Evolutionary conservation across 2,113 vertebrate species (phyloP).

Genomic region (Myiozetetes cayanensis): DNA sequence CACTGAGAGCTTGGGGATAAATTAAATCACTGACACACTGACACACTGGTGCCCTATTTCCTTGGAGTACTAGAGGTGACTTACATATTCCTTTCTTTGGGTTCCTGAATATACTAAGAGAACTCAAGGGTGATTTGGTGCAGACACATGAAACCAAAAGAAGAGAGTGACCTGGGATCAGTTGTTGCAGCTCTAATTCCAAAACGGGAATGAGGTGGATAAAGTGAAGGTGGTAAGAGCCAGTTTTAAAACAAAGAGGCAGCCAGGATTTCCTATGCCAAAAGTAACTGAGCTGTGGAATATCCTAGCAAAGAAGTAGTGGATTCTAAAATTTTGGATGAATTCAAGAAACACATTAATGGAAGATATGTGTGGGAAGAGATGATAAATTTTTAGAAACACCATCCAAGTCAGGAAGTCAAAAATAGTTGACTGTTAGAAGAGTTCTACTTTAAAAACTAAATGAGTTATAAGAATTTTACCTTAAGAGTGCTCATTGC

Average conservation of each 20-base stretch:
- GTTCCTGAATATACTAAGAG: not conserved
- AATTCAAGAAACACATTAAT: not conserved
- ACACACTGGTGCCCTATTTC: not conserved
- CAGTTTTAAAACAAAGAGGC: not conserved
- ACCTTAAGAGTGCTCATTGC: not conserved
- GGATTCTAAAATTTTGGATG: not conserved
- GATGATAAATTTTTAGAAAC: not conserved
- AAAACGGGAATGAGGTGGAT: not conserved
- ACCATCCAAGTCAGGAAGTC: not conserved
- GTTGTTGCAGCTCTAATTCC: too few species aligned
- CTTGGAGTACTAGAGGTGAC: too few species aligned
- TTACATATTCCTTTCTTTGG: not conserved
- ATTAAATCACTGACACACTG: not conserved
- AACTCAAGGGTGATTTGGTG: fast-evolving
- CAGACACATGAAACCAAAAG: not conserved
- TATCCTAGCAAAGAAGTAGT: fast-evolving
- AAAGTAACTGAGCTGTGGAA: not conserved
- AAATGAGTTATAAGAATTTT: not conserved
- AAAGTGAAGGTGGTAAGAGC: not conserved
- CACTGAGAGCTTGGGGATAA: not conserved
- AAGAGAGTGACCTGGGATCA: not conserved
- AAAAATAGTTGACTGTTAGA: not conserved
- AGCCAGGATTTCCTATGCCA: not conserved
- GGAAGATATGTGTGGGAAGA: not conserved
- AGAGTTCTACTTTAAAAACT: not conserved